phyloP scores from a whole-genome alignment of 2,888 invertebrate species.

The Melanophora roralis region DNA sequence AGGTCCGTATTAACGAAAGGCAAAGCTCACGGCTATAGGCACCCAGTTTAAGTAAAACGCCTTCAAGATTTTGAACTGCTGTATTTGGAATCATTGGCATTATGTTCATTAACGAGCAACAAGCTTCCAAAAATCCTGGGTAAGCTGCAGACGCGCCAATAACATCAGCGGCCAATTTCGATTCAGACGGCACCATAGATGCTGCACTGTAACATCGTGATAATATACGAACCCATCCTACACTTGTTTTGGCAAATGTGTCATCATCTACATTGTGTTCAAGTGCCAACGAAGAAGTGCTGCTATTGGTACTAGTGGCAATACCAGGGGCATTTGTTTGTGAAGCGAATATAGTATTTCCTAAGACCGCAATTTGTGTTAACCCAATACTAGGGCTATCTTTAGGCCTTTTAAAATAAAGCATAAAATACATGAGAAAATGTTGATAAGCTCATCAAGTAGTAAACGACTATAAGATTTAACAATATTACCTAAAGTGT shows the following conservation, averaged over 20 bases:
- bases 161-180: slow-evolving; percentile 77
- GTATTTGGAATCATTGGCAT: slow-evolving; percentile 80
- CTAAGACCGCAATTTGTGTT: slow-evolving; percentile 90
- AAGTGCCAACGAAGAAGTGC: slow-evolving; percentile 32
- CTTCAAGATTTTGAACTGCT: slow-evolving; percentile 81
- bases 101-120: slow-evolving; percentile 85
- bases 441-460: too few relatives aligned
- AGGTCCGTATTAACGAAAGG: slow-evolving; percentile 79
- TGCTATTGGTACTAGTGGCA: slow-evolving; percentile 47
- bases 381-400: slow-evolving; percentile 94
- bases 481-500: too few relatives aligned
- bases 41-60: slow-evolving; percentile 84
- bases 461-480: too few relatives aligned
- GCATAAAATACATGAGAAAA: neutral
- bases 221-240: slow-evolving; percentile 90
- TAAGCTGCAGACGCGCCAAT: slow-evolving; percentile 80
- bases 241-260: slow-evolving; percentile 79
- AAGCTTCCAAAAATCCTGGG: slow-evolving; percentile 83
- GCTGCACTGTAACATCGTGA: slow-evolving; percentile 85
- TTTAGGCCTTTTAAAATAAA: slow-evolving; percentile 82
- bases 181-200: slow-evolving; percentile 71
- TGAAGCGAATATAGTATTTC: slow-evolving; percentile 90
- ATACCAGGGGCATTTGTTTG: slow-evolving; percentile 56
- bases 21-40: slow-evolving; percentile 82
- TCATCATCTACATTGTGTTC: slow-evolving; percentile 72